A percentile compares a stretch with the other conserved stretches of the same genome.
Conservation (phyloP, 2,113 vertebrate species). For the Platichthys stellatus region DNA sequence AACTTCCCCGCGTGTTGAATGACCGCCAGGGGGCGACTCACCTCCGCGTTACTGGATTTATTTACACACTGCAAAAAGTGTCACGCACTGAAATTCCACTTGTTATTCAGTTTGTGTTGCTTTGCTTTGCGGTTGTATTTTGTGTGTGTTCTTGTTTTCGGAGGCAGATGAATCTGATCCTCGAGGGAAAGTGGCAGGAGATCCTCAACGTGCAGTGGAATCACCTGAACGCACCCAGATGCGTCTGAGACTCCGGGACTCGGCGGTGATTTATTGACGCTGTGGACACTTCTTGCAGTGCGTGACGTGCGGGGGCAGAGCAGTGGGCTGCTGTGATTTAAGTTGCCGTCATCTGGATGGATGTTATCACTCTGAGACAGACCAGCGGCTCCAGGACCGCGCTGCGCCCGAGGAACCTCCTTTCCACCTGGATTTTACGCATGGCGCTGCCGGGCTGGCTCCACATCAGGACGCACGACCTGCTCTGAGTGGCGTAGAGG, state of each 20-base stretch:
- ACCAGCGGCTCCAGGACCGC: slow-evolving; percentile 20
- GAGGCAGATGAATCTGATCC: background rate
- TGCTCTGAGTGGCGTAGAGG: slow-evolving; percentile 39
- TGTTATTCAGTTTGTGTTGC: background rate
- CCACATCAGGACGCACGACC: slow-evolving; percentile 37
- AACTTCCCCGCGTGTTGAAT: background rate
- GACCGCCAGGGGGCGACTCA: slow-evolving; percentile 61
- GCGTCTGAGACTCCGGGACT: background rate
- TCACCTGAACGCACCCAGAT: background rate
- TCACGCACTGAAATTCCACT: background rate
- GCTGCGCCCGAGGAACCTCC: slow-evolving; percentile 20
- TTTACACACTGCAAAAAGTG: slow-evolving; percentile 46
- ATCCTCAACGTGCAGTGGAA: background rate
- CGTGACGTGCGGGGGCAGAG: slow-evolving; percentile 80
- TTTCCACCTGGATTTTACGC: slow-evolving; percentile 50
- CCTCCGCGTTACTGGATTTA: background rate
- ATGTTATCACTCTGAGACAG: slow-evolving; percentile 69
- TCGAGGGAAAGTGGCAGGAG: background rate
- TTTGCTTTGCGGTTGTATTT: background rate
- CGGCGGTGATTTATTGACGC: slow-evolving; percentile 1
- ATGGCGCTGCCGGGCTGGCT: background rate
- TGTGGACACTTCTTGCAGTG: slow-evolving; percentile 63
- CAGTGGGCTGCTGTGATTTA: slow-evolving; percentile 69
- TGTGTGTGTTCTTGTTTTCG: background rate
- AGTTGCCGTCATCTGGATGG: slow-evolving; percentile 76